Base-by-base conservation (phyloP, 2,797 vertebrate genomes). In the Chelmon rostratus region DNA sequence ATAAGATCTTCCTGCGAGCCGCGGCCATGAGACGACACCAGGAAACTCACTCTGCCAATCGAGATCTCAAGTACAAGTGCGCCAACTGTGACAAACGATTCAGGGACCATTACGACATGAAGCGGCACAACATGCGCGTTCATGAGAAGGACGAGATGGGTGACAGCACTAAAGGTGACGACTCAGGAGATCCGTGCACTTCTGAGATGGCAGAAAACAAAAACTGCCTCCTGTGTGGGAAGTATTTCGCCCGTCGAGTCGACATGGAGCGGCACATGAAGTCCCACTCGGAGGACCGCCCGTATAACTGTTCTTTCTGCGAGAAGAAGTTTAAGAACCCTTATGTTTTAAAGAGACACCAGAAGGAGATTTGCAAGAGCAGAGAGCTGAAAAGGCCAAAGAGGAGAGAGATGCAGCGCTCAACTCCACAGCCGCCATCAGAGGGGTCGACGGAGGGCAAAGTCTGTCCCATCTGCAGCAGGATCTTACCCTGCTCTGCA, bases 71-170 rank as follows among this genome's bases (percentile, higher is more conserved):
- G 76, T 94, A 93, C 78, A 90, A 94, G 68, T 95, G 94, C 38
- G 31, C 28, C 67, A 87, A 83, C 84, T 95, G 94, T 7, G 92
- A 93, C 76, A 95, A 94, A 35, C 79, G 88, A 2, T 95, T 95
- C 88, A 86, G 93, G 80, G 94, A 95, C 86, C 93, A 91, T n/a
- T 94, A 95, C 1, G 93, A 94, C 85, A 93, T 95, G 94, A 94
- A 93, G 65, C 79, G 92, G 1, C 94, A 95, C 82, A 88, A 78
- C 80, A 92, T 93, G 90, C 93, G 94, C 0, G 92, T 94, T 16
- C 93, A 94, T 0, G 93, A 93, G 9, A 89, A 83, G 76, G 93
- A 90, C 1, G 91, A 86, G 13, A 1, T 74, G 28, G 15, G 42
- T 0, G 37, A 3, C 52, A 61, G 28, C 5, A 0, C 13, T 0